Evolutionary conservation across 2,797 vertebrate species (phyloP).

Genomic region (Anniella stebbinsi): DNA sequence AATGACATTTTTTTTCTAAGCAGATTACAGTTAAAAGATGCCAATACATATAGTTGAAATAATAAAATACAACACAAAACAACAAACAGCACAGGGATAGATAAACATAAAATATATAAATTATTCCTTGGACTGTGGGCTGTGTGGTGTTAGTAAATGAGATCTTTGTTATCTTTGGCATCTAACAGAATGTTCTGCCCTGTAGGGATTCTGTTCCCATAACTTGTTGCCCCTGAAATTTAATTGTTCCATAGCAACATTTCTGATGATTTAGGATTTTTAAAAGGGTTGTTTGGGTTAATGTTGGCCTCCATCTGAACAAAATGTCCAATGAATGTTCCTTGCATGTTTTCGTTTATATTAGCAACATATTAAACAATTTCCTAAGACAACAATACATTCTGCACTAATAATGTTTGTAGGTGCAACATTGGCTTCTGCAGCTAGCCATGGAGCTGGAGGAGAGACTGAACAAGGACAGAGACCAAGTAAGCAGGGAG

Average conservation of each 20-base stretch:
- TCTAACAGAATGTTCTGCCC: neutral
- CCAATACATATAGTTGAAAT: no score
- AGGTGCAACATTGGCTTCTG: slow-evolving; percentile 96
- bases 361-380: neutral
- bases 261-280: neutral
- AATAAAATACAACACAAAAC: no score
- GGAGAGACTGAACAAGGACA: slow-evolving; percentile 92
- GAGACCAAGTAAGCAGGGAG: slow-evolving; percentile 83
- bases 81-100: no score
- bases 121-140: neutral
- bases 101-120: neutral
- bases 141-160: neutral
- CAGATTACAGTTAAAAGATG: no score
- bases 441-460: slow-evolving; percentile 95
- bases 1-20: no score
- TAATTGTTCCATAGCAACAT: neutral
- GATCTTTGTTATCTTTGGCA: neutral
- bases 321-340: neutral
- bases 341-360: fast-evolving
- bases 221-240: neutral
- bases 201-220: neutral
- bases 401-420: slow-evolving; percentile 42
- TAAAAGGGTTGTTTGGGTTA: neutral
- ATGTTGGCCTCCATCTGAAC: neutral
- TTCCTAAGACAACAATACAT: slow-evolving; percentile 17